Percentiles rank a stretch among this genome's conserved stretches.
These are phyloP conservation scores for Teleopsis dalmanni DNA, from an alignment of 1,140 invertebrate species.

Conservation along the genomic window DNA sequence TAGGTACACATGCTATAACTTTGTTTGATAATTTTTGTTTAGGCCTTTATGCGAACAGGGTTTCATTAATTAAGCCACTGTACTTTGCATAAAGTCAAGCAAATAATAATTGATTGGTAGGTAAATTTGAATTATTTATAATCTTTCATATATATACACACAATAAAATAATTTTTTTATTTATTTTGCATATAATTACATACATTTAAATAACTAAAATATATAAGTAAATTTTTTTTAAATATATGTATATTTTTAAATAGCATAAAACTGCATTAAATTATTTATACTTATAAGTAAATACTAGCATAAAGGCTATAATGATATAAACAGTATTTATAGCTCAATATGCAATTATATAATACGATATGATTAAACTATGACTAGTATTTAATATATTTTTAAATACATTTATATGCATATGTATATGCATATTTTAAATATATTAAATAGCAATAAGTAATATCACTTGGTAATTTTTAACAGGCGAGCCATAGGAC, in stretches of 20 bases:
- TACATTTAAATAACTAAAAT: too few relatives aligned
- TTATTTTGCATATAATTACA: conserved; percentile 1
- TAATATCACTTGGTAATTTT: conserved; percentile 47
- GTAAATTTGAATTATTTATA: conserved; percentile 21
- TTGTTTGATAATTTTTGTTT: background rate
- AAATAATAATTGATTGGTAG: conserved; percentile 46
- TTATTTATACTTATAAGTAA: too few relatives aligned
- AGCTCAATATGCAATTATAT: background rate
- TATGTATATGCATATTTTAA: conserved; percentile 23
- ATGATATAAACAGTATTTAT: background rate
- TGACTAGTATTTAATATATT: background rate
- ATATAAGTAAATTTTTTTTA: background rate
- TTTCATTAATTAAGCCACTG: background rate
- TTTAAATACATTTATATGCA: conserved; percentile 12
- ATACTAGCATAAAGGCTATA: too few relatives aligned
- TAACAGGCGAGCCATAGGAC: conserved; percentile 45
- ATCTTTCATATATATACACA: conserved; percentile 6
- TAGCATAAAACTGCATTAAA: too few relatives aligned
- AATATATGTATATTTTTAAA: too few relatives aligned
- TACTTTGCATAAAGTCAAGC: conserved; percentile 29
- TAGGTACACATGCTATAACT: conserved; percentile 13
- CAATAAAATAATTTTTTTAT: background rate
- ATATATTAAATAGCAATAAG: conserved; percentile 35
- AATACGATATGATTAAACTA: background rate
- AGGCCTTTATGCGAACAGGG: background rate